Conservation (phyloP, 2,113 vertebrate species). For the Cervus canadensis region DNA sequence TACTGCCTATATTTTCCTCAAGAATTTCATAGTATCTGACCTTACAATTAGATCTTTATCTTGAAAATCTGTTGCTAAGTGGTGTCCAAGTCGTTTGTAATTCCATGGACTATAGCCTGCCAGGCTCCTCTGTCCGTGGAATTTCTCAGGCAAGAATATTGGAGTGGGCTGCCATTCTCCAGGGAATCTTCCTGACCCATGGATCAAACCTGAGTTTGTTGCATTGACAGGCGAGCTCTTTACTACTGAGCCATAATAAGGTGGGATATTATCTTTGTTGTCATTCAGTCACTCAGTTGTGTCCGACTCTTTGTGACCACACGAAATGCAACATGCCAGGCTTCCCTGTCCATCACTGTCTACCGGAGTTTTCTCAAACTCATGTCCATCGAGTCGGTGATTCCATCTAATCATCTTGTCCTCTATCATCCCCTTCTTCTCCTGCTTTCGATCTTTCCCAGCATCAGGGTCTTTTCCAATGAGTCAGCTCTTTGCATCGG, state of each 20-base stretch:
- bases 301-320: background rate
- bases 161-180: background rate
- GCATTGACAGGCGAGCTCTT: background rate
- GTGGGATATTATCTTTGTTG: background rate
- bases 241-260: background rate
- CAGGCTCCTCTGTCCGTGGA: background rate
- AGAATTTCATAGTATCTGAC: background rate
- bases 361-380: background rate
- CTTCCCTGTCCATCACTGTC: background rate
- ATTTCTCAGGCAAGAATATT: background rate
- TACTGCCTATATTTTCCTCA: background rate
- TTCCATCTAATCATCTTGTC: background rate
- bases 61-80: background rate
- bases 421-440: background rate
- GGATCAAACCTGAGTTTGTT: background rate
- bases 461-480: background rate
- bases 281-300: background rate
- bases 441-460: background rate
- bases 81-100: background rate
- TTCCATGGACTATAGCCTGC: background rate
- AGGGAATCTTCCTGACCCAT: background rate
- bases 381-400: background rate
- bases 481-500: background rate
- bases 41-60: background rate
- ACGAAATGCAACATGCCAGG: rapidly evolving